Evolutionary conservation across 2,797 vertebrate species (phyloP), one percentile per base, ranked within the genome.

Genomic region (Australoheros facetus): DNA sequence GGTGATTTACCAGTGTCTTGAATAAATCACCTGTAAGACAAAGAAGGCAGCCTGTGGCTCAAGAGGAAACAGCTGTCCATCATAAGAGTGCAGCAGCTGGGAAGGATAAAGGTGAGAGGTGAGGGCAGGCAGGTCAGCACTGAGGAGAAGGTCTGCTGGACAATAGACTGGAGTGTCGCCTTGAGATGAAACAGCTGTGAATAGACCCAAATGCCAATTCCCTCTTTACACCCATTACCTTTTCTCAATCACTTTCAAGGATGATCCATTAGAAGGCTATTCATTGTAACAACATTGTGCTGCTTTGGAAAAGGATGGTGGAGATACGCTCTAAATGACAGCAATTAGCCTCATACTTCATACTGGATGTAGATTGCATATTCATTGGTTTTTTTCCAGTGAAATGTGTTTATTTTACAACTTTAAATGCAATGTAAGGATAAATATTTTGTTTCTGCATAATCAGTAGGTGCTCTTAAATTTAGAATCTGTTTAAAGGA

Each of bases 71-170:
- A 84, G 57, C 74, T 45, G 30, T 87, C 82, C 51, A 77, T 89
- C 82, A 79, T 74, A 75, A 81, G 19, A 30, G 4, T 1, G 53
- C 28, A 69, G 85, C 86, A 86, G 90, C 84, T 85, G 85, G 85
- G 85, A 85, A 72, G 82, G 86, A 85, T 66, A 74, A 81, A 87
- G 88, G 90, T 92, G 87, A 88, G 72, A 83, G 87, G 85, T 86
- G 83, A 85, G 73, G 81, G 77, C 72, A 30, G 59, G 70, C 57
- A 37, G 86, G 90, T 90, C 86, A 87, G 53, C 32, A 13, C 17
- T 30, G 74, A 85, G 84, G 86, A 89, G 79, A 86, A 87, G 84
- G 80, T 77, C 72, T 64, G n/a, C 12, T 4, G 30, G 78, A 87
- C 88, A 82, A 91, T 87, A 39, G 79, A 75, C 72, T 73, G 66